Conservation (phyloP, 2,113 vertebrate species). For the Geococcyx californianus region DNA sequence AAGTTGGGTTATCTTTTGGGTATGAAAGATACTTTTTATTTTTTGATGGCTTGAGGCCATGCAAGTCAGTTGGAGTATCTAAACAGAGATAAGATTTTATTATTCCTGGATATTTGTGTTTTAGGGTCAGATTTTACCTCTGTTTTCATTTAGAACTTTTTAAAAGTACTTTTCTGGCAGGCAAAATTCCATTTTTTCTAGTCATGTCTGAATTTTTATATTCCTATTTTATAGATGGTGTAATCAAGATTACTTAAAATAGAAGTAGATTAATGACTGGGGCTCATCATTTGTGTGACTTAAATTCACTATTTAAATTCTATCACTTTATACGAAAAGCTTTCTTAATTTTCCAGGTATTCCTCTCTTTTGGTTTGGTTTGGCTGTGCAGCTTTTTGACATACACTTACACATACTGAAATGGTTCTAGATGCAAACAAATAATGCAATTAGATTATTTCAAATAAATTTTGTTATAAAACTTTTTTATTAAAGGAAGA, state of each 20-base stretch:
- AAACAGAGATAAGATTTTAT: background rate
- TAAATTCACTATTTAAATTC: background rate
- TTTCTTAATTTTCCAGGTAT: background rate
- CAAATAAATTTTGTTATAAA: background rate
- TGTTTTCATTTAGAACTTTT: background rate
- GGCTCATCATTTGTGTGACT: accelerated
- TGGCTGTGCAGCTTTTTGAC: background rate
- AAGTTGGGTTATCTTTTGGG: background rate
- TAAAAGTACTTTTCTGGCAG: background rate
- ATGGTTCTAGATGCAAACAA: background rate
- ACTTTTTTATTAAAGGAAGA: background rate
- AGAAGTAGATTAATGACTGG: background rate
- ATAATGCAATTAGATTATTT: background rate
- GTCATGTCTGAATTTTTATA: background rate
- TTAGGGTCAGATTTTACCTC: background rate
- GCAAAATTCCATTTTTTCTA: background rate
- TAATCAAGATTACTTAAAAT: background rate
- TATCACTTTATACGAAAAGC: background rate
- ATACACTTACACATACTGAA: background rate
- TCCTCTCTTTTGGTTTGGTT: background rate
- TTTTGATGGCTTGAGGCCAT: background rate
- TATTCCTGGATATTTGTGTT: background rate
- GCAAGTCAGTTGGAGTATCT: background rate
- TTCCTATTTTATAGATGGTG: background rate
- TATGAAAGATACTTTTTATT: background rate